Evolutionary conservation across 1,140 invertebrate species (phyloP).

Genomic region (Psix sp.): DNA sequence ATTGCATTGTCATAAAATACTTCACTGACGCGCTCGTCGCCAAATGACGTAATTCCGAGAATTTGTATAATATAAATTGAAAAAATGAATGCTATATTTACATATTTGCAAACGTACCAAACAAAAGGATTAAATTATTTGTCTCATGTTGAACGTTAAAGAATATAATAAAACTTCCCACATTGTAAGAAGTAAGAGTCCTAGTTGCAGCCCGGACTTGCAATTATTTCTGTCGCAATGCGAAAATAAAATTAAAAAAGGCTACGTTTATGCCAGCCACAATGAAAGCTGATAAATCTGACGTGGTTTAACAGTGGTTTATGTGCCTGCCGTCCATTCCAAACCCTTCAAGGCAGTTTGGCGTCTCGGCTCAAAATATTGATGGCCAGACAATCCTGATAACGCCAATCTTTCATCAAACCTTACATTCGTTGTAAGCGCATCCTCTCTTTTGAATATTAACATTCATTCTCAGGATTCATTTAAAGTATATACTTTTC

Average conservation of each 20-base stretch:
- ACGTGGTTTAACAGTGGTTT: slow-evolving; percentile 39
- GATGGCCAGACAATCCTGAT: no score
- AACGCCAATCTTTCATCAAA: no score
- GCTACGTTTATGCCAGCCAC: slow-evolving; percentile 21
- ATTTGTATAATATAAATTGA: slow-evolving; percentile 31
- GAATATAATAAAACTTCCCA: slow-evolving; percentile 50
- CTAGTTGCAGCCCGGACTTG: slow-evolving; percentile 15
- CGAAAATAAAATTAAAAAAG: slow-evolving; percentile 58
- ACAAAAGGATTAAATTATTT: slow-evolving; percentile 49
- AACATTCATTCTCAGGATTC: no score
- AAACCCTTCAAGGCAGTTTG: slow-evolving; percentile 28
- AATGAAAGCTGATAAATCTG: slow-evolving; percentile 57
- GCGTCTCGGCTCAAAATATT: no score
- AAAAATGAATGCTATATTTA: slow-evolving; percentile 20
- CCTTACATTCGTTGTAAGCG: no score
- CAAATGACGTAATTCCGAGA: slow-evolving; percentile 19
- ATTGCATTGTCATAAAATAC: slow-evolving; percentile 43
- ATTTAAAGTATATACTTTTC: no score
- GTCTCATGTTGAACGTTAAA: slow-evolving; percentile 17
- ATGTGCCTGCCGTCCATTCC: slow-evolving; percentile 17
- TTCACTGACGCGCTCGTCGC: slow-evolving; percentile 5
- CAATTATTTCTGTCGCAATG: slow-evolving; percentile 61
- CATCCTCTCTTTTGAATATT: no score
- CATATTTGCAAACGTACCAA: slow-evolving; percentile 16
- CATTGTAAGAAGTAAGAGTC: slow-evolving; percentile 14